These are phyloP conservation scores for Hydraecia micacea DNA, from an alignment of 2,888 invertebrate species.

Conservation along the genomic window DNA sequence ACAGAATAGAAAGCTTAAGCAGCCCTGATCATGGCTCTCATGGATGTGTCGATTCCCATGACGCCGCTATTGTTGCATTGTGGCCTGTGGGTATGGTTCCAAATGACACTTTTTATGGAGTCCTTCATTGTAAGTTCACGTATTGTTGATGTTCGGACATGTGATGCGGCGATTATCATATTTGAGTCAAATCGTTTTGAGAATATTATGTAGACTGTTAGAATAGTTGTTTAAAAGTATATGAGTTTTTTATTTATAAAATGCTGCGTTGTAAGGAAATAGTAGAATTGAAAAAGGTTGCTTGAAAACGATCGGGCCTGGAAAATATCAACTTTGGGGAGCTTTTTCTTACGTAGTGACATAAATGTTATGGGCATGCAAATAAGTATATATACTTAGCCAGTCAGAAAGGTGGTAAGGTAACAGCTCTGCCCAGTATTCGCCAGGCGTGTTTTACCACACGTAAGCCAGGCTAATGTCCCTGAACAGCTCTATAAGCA, in stretches of 20 bases:
- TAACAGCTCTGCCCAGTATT: background rate
- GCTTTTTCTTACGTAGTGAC: background rate
- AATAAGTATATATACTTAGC: too few species aligned
- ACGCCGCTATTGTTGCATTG: constrained; percentile 67
- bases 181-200: constrained; percentile 3
- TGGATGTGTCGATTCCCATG: constrained; percentile 66
- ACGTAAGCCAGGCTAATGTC: background rate
- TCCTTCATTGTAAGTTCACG: constrained; percentile 34
- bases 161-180: constrained; percentile 11
- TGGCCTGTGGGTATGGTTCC: constrained; percentile 33
- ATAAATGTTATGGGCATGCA: too few species aligned
- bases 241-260: background rate
- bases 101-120: constrained; percentile 51
- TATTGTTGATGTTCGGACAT: constrained; percentile 28
- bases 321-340: background rate
- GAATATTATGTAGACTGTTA: background rate
- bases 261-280: background rate
- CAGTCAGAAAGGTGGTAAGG: background rate
- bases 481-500: background rate
- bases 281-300: background rate
- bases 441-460: background rate
- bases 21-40: constrained; percentile 51
- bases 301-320: too few species aligned
- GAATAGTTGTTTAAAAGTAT: background rate
- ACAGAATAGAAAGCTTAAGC: background rate